A percentile compares a stretch with the other conserved stretches of the same genome.
Evolutionary conservation across 2,888 invertebrate species (phyloP).

Genomic region (Sarcophaga variegata): DNA sequence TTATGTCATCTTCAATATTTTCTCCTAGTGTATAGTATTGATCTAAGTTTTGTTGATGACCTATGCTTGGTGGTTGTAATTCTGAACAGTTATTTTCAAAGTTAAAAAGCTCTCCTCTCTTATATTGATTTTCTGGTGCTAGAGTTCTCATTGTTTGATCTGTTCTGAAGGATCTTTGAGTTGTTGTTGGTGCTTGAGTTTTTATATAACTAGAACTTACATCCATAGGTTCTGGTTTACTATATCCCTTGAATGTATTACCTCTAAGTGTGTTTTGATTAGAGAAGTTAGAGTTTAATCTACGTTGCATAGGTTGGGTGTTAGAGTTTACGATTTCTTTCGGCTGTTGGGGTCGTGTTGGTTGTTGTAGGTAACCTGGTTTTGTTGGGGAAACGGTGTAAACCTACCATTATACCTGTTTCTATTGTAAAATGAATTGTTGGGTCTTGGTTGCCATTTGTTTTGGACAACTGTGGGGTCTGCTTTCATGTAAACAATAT

Average conservation of each 20-base stretch:
- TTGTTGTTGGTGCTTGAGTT: conserved; percentile 10
- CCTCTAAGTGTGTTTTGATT: conserved; percentile 21
- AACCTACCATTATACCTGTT: conserved; percentile 29
- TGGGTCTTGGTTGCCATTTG: conserved; percentile 18
- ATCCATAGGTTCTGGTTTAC: conserved; percentile 18
- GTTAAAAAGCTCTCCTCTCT: too few relatives aligned
- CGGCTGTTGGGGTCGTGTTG: conserved; percentile 15
- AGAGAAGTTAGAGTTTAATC: not conserved
- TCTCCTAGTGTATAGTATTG: not conserved
- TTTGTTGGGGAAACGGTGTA: conserved; percentile 17
- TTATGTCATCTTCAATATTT: conserved; percentile 4
- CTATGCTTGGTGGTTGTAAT: not conserved
- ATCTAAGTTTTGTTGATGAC: conserved; percentile 4
- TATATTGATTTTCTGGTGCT: not conserved
- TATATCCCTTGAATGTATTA: conserved; percentile 9
- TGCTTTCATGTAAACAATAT: conserved; percentile 59
- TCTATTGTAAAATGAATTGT: conserved; percentile 1
- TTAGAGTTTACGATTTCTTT: not conserved
- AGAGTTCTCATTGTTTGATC: conserved; percentile 6
- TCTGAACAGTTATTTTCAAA: not conserved
- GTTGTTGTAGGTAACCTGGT: not conserved
- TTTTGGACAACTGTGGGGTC: not conserved
- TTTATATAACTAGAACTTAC: conserved; percentile 18
- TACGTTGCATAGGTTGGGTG: conserved; percentile 8
- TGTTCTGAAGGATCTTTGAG: conserved; percentile 14